Evolutionary conservation across 1,140 invertebrate species (phyloP).

Genomic region (Sesamia nonagrioides): DNA sequence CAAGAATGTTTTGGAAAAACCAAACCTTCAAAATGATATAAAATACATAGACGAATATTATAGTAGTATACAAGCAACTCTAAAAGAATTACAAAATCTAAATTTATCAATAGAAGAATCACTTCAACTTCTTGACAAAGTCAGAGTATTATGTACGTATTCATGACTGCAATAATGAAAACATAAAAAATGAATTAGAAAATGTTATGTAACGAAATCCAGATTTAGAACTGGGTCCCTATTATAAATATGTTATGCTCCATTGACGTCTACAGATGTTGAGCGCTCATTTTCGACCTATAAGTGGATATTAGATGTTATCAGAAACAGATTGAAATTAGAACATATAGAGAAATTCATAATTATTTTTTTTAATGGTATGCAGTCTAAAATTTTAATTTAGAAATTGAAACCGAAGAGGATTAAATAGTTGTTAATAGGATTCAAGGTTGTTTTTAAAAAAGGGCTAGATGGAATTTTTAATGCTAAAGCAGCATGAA

Average conservation of each 20-base stretch:
- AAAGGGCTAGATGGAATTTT: too few relatives aligned
- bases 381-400: too few relatives aligned
- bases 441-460: too few relatives aligned
- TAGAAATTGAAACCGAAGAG: too few relatives aligned
- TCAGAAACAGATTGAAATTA: neutral
- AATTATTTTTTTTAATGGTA: neutral
- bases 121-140: constrained; percentile 5
- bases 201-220: constrained; percentile 16
- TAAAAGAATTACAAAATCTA: constrained; percentile 28
- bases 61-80: neutral
- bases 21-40: neutral
- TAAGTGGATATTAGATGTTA: neutral
- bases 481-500: too few relatives aligned
- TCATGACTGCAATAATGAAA: constrained; percentile 4
- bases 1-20: too few relatives aligned
- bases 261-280: constrained; percentile 3
- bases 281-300: constrained; percentile 2
- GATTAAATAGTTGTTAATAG: too few relatives aligned
- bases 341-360: neutral
- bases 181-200: constrained; percentile 34
- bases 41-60: constrained; percentile 19
- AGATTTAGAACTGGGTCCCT: too few relatives aligned
- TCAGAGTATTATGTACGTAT: constrained; percentile 2
- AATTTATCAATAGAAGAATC: neutral
- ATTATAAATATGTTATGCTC: too few relatives aligned